Evolutionary conservation across 1,140 invertebrate genomes (phyloP).

Genomic region (Apis cerana): DNA sequence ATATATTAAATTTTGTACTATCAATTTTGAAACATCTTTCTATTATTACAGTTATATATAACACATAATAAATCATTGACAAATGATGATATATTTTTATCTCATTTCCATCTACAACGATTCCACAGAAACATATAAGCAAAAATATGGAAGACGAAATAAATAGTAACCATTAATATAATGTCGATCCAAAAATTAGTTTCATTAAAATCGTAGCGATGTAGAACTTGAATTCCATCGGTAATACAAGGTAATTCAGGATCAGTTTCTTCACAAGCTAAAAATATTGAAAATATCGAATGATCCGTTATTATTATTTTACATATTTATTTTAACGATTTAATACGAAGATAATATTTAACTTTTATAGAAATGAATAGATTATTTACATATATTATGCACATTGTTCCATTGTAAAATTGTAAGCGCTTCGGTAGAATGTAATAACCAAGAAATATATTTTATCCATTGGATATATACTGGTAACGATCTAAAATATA

Average conservation of each 20-base stretch:
- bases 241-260: constrained; percentile 86
- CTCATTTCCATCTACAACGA: constrained; percentile 84
- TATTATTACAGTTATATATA: too few relatives aligned
- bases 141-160: constrained; percentile 86
- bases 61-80: neutral
- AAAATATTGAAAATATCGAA: neutral
- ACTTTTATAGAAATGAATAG: neutral
- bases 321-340: neutral
- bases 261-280: constrained; percentile 84
- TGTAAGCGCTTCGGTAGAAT: constrained; percentile 93
- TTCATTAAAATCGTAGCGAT: constrained; percentile 86
- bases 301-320: neutral
- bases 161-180: constrained; percentile 84
- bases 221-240: constrained; percentile 87
- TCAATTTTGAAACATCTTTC: too few relatives aligned
- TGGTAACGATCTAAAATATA: constrained; percentile 86
- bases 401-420: constrained; percentile 90
- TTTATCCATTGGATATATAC: constrained; percentile 91
- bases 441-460: constrained; percentile 96
- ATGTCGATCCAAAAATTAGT: constrained; percentile 86
- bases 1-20: too few relatives aligned
- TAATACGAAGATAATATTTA: neutral
- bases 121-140: constrained; percentile 86
- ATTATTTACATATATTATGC: constrained; percentile 88
- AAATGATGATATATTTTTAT: neutral